Base-by-base conservation (phyloP, 2,888 invertebrate species). In the Pandemis corylana region DNA sequence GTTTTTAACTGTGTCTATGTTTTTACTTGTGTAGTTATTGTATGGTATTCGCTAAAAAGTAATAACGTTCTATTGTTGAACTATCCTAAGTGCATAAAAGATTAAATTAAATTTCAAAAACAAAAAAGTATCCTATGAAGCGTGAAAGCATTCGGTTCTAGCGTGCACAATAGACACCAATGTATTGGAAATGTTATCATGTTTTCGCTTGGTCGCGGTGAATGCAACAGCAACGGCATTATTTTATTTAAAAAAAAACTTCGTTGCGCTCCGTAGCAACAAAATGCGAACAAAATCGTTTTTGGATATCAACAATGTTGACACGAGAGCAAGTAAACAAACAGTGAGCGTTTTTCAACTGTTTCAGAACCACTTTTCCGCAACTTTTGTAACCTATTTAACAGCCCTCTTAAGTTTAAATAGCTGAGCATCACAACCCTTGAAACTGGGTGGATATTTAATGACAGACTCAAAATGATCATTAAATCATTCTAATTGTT, bases 401-500 rank as follows among this genome's bases (percentile, higher is more conserved):
- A 59, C 1, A 28, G n/a, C 13, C 41, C 9, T 62, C 12, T 13
- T 36, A 51, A 41, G 15, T 36, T 36, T 61, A 15, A 63, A 7
- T 53, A 63, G 42, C 13, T n/a, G 41, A 42, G n/a, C 2, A 10
- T 20, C 28, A 1, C 49, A 46, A 28, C 36, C 59, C 53, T 46
- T 56, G 6, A 49, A 51, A 44, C 28, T 28, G 69, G n/a, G 49
- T 62, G 68, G 36, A 46, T 66, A 67, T 75, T 70, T 62, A 71
- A 67, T 74, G 70, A 44, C 70, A 67, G 56, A 75, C 36, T 66
- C 46, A n/a, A 75, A 67, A 62, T 15, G 62, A 49, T 36, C 70
- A 66, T 63, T 75, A 75, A 63, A 67, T 75, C 70, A 75, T 75
- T 67, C 20, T 71, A 71, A 75, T 70, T 67, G 71, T 71, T 56